Base-by-base conservation (phyloP, 1,140 invertebrate species). In the Venustaconcha ellipsiformis region DNA sequence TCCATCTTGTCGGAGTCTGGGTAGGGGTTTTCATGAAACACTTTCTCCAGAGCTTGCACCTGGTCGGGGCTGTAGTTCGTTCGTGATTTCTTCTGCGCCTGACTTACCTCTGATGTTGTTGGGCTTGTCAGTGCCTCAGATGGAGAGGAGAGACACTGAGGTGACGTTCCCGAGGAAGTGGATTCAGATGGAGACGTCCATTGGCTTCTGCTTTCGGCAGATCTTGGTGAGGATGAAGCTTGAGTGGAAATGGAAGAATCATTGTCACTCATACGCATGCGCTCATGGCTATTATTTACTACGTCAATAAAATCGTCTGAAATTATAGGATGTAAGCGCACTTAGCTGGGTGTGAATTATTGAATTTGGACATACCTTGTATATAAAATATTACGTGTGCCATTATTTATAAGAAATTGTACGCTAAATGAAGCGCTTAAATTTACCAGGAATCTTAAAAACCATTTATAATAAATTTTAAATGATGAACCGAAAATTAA, bases 21-120 rank as follows among this genome's bases (percentile, higher is more conserved):
- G 66, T 85, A 85, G 13, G 83, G 82, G 48, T 82, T 83, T 67
- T 85, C 83, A 48, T 80, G 78, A 72, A 83, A 85, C 1, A 83
- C 76, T 58, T 80, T 83, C 67, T 83, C 76, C 67, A 85, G 58
- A 8, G 72, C 59, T 18, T 83, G 82, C 0, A 85, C 79, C 64
- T 85, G 83, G 14, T 72, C 72, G 5, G 82, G 78, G 55, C 82
- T 77, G 72, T 85, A 85, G 60, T 81, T 83, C 1, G 83, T 85
- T 26, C 83, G 67, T 18, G 78, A 71, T 70, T 83, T 83, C 68
- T 82, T 85, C 70, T 81, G 80, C 15, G 67, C 23, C 14, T 20
- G 58, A 12, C 76, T 57, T 18, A 74, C 70, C 8, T 64, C 30
- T 17, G 23, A 67, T 0, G 66, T 48, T n/a, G 63, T 56, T 1